Evolutionary conservation across 2,113 vertebrate genomes (phyloP).

Genomic region (Ginglymostoma cirratum): DNA sequence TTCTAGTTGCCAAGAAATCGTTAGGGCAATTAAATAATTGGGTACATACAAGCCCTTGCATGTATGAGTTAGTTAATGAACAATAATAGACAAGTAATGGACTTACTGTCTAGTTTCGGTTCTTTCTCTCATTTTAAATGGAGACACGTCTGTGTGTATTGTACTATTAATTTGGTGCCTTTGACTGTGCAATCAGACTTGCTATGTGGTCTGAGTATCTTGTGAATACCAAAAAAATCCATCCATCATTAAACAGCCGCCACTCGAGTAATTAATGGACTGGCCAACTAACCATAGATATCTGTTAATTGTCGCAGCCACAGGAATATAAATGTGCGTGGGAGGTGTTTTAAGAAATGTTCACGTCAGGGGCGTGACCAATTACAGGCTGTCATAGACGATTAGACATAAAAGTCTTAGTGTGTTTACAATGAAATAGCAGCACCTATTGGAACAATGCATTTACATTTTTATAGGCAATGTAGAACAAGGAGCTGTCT

Average conservation of each 20-base stretch:
- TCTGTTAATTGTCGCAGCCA: conserved; percentile 28
- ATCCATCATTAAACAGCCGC: conserved; percentile 10
- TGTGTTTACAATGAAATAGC: conserved; percentile 25
- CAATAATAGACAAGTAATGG: background rate
- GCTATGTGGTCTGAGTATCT: conserved; percentile 1
- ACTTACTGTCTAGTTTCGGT: background rate
- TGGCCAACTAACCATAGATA: conserved; percentile 21
- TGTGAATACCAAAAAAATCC: background rate
- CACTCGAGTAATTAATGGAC: conserved; percentile 4
- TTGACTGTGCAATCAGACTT: conserved; percentile 1
- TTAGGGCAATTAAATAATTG: conserved; percentile 8
- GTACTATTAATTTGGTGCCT: background rate
- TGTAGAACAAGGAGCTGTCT: conserved; percentile 24
- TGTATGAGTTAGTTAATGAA: background rate
- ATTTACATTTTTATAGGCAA: conserved; percentile 28
- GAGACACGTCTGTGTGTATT: background rate
- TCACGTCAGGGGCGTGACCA: conserved; percentile 28
- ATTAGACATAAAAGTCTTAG: conserved; percentile 31
- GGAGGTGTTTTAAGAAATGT: conserved; percentile 22
- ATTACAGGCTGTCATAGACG: conserved; percentile 31
- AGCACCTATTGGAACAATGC: conserved; percentile 37
- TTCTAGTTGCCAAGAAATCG: background rate
- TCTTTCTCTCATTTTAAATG: conserved; percentile 8
- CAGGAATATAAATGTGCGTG: background rate
- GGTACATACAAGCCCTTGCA: background rate